Percentiles rank a stretch among this genome's conserved stretches.
Conservation (phyloP, 1,140 invertebrate genomes). For the Akabosia matsudoensis region DNA sequence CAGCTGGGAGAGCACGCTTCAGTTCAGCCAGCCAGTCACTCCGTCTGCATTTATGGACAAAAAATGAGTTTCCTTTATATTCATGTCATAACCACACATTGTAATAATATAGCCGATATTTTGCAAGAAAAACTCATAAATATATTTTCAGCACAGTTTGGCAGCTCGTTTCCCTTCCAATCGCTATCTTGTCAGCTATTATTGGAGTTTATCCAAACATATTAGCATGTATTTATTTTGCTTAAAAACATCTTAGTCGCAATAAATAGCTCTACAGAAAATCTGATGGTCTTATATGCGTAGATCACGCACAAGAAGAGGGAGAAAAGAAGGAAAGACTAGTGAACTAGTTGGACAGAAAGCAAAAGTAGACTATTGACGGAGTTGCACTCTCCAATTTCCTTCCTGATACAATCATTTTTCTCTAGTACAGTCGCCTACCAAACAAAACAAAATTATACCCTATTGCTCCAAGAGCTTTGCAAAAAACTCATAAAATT, state of each 20-base stretch:
- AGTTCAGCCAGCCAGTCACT: constrained; percentile 41
- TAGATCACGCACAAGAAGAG: background rate
- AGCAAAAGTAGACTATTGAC: too few species aligned
- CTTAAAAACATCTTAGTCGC: too few species aligned
- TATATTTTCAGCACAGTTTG: background rate
- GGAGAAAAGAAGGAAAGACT: background rate
- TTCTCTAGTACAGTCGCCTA: background rate
- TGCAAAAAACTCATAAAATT: background rate
- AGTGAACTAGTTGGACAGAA: background rate
- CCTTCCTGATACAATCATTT: background rate
- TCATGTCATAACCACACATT: background rate
- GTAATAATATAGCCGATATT: background rate
- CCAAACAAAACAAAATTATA: background rate
- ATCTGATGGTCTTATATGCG: too few species aligned
- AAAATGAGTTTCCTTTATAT: too few species aligned
- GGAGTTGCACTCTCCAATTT: too few species aligned
- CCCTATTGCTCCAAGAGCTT: background rate
- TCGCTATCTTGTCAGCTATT: background rate
- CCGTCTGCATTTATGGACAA: too few species aligned
- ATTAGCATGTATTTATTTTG: background rate
- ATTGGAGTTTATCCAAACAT: constrained; percentile 10
- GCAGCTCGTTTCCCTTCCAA: constrained; percentile 7
- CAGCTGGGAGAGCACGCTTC: constrained; percentile 34
- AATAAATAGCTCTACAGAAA: too few species aligned
- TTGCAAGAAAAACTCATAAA: too few species aligned